Conservation (phyloP, 1,140 invertebrate genomes). For the Tetranychus urticae region DNA sequence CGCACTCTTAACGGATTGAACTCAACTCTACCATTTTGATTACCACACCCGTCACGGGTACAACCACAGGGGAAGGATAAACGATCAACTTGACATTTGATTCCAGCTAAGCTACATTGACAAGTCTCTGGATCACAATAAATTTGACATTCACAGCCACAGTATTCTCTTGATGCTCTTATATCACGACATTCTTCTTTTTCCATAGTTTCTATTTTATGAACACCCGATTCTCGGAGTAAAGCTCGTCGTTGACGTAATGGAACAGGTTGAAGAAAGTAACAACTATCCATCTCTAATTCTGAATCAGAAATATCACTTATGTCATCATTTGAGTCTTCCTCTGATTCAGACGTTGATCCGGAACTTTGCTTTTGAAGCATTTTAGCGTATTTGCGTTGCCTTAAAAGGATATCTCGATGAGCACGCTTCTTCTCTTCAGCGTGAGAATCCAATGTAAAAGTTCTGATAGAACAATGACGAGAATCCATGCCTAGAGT, state of each 20-base stretch:
- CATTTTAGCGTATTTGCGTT: conserved; percentile 31
- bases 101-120: conserved; percentile 72
- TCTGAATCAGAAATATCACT: conserved; percentile 59
- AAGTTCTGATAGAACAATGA: conserved; percentile 50
- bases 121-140: conserved; percentile 84
- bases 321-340: conserved; percentile 32
- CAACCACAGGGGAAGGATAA: conserved; percentile 91
- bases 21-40: conserved; percentile 72
- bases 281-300: conserved; percentile 70
- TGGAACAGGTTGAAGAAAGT: conserved; percentile 68
- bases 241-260: conserved; percentile 65
- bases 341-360: conserved; percentile 10
- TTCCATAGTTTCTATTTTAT: conserved; percentile 76
- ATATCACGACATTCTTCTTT: conserved; percentile 85
- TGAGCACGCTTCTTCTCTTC: conserved; percentile 61
- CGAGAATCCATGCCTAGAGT: conserved; percentile 75
- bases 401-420: conserved; percentile 49
- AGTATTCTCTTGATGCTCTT: conserved; percentile 68
- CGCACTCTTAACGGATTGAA: conserved; percentile 84
- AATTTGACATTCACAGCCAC: conserved; percentile 80
- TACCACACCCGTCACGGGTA: conserved; percentile 73
- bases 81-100: conserved; percentile 87
- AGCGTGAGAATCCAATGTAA: conserved; percentile 55
- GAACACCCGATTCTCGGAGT: conserved; percentile 60
- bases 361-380: conserved; percentile 5